Evolutionary conservation across 2,113 vertebrate species (phyloP).

Genomic region (Channa argus): DNA sequence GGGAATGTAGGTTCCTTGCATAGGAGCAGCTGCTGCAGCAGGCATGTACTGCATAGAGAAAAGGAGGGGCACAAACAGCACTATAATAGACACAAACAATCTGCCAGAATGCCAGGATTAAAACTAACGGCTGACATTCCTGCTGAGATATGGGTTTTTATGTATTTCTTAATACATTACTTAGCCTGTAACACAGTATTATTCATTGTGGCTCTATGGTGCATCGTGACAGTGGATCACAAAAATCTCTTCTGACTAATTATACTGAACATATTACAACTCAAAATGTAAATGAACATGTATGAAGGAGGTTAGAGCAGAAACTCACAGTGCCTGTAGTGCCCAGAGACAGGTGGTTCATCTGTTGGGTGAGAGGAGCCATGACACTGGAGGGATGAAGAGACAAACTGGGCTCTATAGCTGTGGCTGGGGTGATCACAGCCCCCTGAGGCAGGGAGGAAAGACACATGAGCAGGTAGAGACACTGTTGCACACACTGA

Average conservation of each 20-base stretch:
- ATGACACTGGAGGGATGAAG: constrained; percentile 97
- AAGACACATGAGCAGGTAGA: constrained; percentile 22
- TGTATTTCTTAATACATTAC: background rate
- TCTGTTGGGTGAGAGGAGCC: constrained; percentile 97
- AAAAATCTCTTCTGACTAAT: constrained; percentile 3
- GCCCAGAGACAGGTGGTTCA: constrained; percentile 98
- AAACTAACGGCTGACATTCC: background rate
- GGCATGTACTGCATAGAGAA: constrained; percentile 93
- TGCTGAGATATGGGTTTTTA: background rate
- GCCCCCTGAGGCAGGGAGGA: constrained; percentile 86
- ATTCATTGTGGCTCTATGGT: background rate
- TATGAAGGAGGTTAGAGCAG: background rate
- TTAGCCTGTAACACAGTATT: background rate
- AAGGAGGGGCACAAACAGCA: constrained; percentile 13
- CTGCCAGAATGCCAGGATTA: background rate
- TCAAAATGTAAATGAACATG: background rate
- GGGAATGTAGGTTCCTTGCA: constrained; percentile 99
- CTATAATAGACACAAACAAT: background rate
- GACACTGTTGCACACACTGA: background rate
- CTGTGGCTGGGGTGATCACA: constrained; percentile 91
- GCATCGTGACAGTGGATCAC: background rate
- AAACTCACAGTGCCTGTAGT: constrained; percentile 94
- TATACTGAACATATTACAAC: background rate
- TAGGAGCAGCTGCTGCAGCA: constrained; percentile 96
- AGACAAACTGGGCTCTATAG: constrained; percentile 98